Evolutionary conservation across 2,888 invertebrate species (phyloP).

Genomic region (Phorcus lineatus): DNA sequence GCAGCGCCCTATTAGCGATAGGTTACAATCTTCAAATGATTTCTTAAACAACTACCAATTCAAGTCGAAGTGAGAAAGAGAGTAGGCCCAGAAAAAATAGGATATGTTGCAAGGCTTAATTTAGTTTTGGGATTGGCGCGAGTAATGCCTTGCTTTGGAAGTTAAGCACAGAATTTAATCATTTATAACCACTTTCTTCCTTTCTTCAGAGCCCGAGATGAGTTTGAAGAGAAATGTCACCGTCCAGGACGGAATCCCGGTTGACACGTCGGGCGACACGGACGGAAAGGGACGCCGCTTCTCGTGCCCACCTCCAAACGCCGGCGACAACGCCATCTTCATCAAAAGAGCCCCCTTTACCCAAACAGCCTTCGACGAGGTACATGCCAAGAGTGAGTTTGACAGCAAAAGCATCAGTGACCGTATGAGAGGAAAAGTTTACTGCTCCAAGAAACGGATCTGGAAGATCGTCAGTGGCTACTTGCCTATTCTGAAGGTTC

Average conservation of each 20-base stretch:
- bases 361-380: constrained; percentile 63
- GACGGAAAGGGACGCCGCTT: constrained; percentile 47
- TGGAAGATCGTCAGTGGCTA: constrained; percentile 59
- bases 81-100: no score
- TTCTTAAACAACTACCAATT: no score
- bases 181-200: no score
- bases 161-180: no score
- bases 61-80: no score
- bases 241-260: constrained; percentile 33
- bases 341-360: constrained; percentile 53
- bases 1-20: no score
- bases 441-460: constrained; percentile 57
- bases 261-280: constrained; percentile 23
- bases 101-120: no score
- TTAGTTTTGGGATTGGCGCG: no score
- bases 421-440: constrained; percentile 47
- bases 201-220: not conserved
- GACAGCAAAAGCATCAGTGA: constrained; percentile 38
- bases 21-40: no score
- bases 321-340: constrained; percentile 46
- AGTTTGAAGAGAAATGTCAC: constrained; percentile 38
- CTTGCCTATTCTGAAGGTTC: constrained; percentile 63
- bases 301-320: constrained; percentile 47
- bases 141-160: no score
- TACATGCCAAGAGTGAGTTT: constrained; percentile 51